A percentile compares a stretch with the other conserved stretches of the same genome.
Evolutionary conservation across 2,797 vertebrate species (phyloP).

Genomic region (Oophaga sylvatica): DNA sequence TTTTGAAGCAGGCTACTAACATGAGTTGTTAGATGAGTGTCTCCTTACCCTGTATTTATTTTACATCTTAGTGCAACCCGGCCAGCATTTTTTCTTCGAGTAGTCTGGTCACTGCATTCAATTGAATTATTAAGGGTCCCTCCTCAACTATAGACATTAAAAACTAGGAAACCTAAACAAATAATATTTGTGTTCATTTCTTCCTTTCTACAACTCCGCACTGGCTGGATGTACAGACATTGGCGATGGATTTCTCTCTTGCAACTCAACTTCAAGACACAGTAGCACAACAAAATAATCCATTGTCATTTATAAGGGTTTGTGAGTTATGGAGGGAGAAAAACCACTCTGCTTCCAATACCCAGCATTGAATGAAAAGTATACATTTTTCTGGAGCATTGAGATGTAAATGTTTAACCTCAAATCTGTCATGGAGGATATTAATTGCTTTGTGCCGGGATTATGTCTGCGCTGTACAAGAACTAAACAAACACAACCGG

Average conservation of each 20-base stretch:
- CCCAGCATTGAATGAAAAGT: conserved; percentile 21
- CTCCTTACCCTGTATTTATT: no score
- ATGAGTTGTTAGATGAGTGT: no score
- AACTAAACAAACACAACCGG: conserved; percentile 44
- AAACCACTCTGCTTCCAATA: conserved; percentile 18
- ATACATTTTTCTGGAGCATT: conserved; percentile 4
- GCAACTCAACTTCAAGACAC: conserved; percentile 21
- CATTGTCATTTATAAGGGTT: conserved; percentile 35
- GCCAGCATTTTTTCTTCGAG: no score
- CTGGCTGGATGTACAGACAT: not conserved
- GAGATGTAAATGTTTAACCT: conserved; percentile 40
- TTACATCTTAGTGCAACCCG: no score
- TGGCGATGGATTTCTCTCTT: not conserved
- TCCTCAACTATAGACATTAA: not conserved
- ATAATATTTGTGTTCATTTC: not conserved
- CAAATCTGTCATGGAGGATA: conserved; percentile 25
- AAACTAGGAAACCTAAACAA: not conserved
- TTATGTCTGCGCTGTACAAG: conserved; percentile 2
- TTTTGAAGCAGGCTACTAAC: no score
- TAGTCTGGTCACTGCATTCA: no score
- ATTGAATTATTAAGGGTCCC: not conserved
- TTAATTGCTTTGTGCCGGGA: conserved; percentile 28
- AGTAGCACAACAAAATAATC: conserved; percentile 51
- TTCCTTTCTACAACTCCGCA: not conserved
- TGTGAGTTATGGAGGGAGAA: conserved; percentile 42